Evolutionary conservation across 2,113 vertebrate species (phyloP), one percentile per base, ranked within the genome.

Genomic region (Brachirus orientalis): DNA sequence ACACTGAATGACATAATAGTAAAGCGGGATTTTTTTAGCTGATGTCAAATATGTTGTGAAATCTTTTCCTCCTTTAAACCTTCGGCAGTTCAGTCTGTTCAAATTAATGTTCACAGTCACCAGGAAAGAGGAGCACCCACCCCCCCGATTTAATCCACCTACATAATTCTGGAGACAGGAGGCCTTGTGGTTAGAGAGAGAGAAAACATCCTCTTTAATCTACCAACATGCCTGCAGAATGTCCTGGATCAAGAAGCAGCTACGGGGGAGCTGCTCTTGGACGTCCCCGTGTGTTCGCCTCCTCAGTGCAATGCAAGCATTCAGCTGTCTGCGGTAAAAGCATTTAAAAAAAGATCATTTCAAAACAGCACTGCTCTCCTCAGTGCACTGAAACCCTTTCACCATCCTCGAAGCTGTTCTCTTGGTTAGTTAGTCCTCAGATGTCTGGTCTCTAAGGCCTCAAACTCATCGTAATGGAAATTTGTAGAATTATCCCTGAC

Each of bases 141-240:
- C 6, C n/a, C 10, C 40, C 38, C 1, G 38, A 43, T 6, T 20
- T 14, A 66, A 80, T 72, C 48, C 61, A 73, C 44, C 38, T 37
- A 56, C 22, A 70, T 65, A 38, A 72, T 76, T 87, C 43, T 62
- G 20, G 41, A 69, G 65, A 54, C 47, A 58, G 20, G 50, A 61
- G 58, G 53, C 47, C 62, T 70, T 10, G 19, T 71, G 69, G 43
- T 55, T 53, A 36, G 35, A 68, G 69, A 72, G 57, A 76, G 22
- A 70, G 65, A 72, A 57, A 76, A 50, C 63, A 65, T 60, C 63
- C 44, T 44, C 67, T 86, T 85, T 86, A 67, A 83, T 85, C 73
- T 62, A 54, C 64, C 64, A 53, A 69, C 61, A 72, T 48, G 79
- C 55, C 63, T 60, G 48, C 56, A 70, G 50, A 79, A 65, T 55